Conservation (phyloP, 1,140 invertebrate species). For the Panagrolaimus sp. region DNA sequence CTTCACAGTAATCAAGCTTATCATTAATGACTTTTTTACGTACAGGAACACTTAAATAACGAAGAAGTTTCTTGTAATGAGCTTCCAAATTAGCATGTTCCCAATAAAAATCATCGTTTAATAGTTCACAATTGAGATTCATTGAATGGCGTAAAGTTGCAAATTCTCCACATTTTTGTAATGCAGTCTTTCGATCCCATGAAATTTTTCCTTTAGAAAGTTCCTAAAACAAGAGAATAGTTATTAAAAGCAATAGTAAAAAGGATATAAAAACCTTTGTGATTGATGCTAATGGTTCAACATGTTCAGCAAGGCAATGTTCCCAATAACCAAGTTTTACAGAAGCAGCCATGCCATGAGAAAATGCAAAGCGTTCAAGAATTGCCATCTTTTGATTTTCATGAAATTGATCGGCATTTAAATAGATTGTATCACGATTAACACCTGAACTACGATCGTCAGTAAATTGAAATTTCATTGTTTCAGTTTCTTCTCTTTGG, state of each 20-base stretch:
- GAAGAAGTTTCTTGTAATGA: slow-evolving; percentile 26
- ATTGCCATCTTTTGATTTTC: slow-evolving; percentile 17
- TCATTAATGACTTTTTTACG: slow-evolving; percentile 18
- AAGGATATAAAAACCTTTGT: slow-evolving; percentile 33
- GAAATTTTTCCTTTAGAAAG: slow-evolving; percentile 28
- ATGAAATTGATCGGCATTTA: slow-evolving; percentile 14
- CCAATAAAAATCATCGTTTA: slow-evolving; percentile 51
- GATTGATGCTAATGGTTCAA: slow-evolving; percentile 38
- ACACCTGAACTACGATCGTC: neutral
- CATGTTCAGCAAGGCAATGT: slow-evolving; percentile 32
- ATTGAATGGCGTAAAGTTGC: slow-evolving; percentile 44
- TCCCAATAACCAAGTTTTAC: slow-evolving; percentile 52
- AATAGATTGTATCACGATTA: neutral
- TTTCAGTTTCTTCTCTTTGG: slow-evolving; percentile 24
- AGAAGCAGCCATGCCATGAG: slow-evolving; percentile 48
- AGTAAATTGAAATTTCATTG: slow-evolving; percentile 17
- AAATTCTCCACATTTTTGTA: slow-evolving; percentile 43
- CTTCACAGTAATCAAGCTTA: slow-evolving; percentile 24
- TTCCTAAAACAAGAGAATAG: neutral
- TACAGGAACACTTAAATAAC: slow-evolving; percentile 32
- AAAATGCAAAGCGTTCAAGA: slow-evolving; percentile 43
- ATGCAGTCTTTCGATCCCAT: slow-evolving; percentile 36
- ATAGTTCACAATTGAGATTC: slow-evolving; percentile 37
- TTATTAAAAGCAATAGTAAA: slow-evolving; percentile 23
- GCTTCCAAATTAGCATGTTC: slow-evolving; percentile 41